These are phyloP conservation scores for Aeoliscus strigatus DNA, from an alignment of 2,797 vertebrate species.

Conservation along the genomic window DNA sequence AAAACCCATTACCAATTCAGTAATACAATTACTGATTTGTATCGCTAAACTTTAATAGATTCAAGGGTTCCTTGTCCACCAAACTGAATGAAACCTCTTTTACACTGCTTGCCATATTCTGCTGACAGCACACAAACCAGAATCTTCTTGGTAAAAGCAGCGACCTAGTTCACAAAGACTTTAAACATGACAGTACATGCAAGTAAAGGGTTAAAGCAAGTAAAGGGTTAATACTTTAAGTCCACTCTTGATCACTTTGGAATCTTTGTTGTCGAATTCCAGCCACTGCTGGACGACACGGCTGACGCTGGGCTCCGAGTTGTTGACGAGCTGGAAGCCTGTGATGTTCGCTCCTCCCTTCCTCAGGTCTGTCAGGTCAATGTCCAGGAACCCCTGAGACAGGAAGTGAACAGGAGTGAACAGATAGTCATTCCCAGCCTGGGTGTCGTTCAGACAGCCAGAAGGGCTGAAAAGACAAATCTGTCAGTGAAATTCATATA, in stretches of 20 bases:
- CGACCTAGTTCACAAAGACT: too few relatives aligned
- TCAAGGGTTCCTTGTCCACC: constrained; percentile 1
- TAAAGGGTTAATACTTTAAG: constrained; percentile 81
- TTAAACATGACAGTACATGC: neutral
- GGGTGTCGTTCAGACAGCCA: too few relatives aligned
- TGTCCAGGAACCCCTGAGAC: constrained; percentile 94
- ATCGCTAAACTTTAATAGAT: constrained; percentile 4
- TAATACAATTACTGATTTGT: constrained; percentile 12
- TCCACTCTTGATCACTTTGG: constrained; percentile 85
- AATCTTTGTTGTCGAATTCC: constrained; percentile 90
- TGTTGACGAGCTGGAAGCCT: constrained; percentile 95
- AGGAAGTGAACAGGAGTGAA: constrained; percentile 5
- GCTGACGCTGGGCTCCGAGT: constrained; percentile 83
- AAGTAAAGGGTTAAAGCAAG: neutral
- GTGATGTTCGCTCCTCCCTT: constrained; percentile 95
- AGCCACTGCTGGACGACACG: constrained; percentile 92
- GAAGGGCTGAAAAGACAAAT: too few relatives aligned
- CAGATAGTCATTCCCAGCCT: neutral
- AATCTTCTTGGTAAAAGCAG: too few relatives aligned
- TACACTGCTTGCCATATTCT: constrained; percentile 12
- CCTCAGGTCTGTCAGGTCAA: constrained; percentile 91
- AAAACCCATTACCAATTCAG: constrained; percentile 19
- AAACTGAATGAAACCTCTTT: constrained; percentile 10
- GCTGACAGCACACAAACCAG: constrained; percentile 12
- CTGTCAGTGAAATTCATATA: too few relatives aligned